phyloP scores from a whole-genome alignment of 2,888 invertebrate species.

The Myopa testacea region DNA sequence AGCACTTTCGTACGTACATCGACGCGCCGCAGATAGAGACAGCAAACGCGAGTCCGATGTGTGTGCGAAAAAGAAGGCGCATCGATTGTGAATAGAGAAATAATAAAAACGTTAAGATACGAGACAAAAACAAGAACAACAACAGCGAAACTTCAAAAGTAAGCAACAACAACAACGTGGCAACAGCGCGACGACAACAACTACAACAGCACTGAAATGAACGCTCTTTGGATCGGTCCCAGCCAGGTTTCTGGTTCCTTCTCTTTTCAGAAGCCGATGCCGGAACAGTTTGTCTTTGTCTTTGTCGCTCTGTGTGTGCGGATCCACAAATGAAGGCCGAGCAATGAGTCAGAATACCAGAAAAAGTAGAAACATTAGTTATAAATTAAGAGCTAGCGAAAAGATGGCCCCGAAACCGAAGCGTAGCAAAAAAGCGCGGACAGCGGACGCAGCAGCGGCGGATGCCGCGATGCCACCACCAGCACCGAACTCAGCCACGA shows the following conservation, averaged over 20 bases:
- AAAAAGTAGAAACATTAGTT: conserved; percentile 14
- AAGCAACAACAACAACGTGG: conserved; percentile 51
- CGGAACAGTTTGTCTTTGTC: conserved; percentile 37
- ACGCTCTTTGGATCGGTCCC: conserved; percentile 14
- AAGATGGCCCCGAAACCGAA: conserved; percentile 20
- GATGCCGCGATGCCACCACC: not conserved
- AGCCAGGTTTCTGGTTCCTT: conserved; percentile 35
- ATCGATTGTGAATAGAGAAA: conserved; percentile 34
- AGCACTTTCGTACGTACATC: conserved; percentile 10
- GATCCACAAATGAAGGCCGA: conserved; percentile 22
- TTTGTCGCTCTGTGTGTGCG: conserved; percentile 22
- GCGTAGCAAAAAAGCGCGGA: conserved; percentile 21
- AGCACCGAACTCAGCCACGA: not conserved
- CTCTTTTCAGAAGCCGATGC: conserved; percentile 37
- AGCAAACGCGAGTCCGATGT: conserved; percentile 45
- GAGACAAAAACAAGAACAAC: conserved; percentile 40
- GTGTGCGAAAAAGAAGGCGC: conserved; percentile 51
- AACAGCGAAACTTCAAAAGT: conserved; percentile 43
- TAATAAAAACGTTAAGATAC: conserved; percentile 34
- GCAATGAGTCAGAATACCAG: conserved; percentile 27
- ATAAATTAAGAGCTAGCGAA: conserved; percentile 44
- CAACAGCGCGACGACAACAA: conserved; percentile 11
- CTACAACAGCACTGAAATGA: not conserved
- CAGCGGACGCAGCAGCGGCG: not conserved
- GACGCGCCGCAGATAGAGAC: conserved; percentile 47